These are phyloP conservation scores for Lydus trimaculatus DNA, from an alignment of 2,888 invertebrate species.

Conservation along the genomic window DNA sequence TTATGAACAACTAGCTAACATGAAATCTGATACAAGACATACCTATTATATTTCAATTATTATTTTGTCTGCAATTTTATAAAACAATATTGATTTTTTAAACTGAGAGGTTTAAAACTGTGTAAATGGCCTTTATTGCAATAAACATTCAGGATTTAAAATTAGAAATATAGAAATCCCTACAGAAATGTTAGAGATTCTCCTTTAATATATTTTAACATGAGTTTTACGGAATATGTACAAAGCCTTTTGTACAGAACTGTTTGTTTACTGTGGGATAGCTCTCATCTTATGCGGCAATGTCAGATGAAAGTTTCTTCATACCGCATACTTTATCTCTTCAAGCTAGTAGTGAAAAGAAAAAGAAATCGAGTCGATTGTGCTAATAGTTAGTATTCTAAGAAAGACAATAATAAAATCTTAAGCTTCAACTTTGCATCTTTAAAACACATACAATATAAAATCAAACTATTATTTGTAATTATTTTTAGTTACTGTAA, in stretches of 20 bases:
- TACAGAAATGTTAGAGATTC: neutral
- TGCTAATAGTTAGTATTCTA: slow-evolving; percentile 12
- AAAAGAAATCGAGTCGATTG: slow-evolving; percentile 11
- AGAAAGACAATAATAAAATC: slow-evolving; percentile 14
- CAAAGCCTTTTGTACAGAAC: slow-evolving; percentile 13
- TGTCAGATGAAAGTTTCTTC: slow-evolving; percentile 11
- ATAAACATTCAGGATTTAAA: neutral
- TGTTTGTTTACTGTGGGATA: slow-evolving; percentile 14
- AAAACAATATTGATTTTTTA: neutral
- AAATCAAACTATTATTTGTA: neutral
- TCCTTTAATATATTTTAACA: neutral
- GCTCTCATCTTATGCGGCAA: slow-evolving; percentile 10
- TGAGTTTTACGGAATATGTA: neutral
- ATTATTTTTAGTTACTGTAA: neutral
- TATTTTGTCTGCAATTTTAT: neutral
- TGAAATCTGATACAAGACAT: neutral
- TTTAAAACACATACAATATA: neutral
- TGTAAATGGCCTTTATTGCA: neutral
- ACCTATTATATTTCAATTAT: neutral
- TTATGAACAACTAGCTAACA: neutral
- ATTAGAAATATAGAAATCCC: neutral
- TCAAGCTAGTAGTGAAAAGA: slow-evolving; percentile 9
- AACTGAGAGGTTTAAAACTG: neutral
- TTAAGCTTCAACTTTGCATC: neutral
- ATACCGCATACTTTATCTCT: slow-evolving; percentile 11